Base-by-base conservation (phyloP, 2,888 invertebrate genomes). In the Nezara viridula region DNA sequence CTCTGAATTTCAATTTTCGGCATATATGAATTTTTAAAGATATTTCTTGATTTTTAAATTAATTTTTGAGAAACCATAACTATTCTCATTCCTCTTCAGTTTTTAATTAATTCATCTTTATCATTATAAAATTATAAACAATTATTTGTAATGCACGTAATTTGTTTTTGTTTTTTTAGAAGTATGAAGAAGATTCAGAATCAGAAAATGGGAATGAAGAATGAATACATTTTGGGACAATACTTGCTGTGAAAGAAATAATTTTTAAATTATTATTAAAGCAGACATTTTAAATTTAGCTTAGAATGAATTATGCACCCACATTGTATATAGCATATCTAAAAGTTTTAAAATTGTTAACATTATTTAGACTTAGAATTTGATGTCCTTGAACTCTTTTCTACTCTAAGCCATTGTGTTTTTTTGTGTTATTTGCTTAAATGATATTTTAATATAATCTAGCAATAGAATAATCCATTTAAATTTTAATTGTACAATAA, bases 151-250 rank as follows among this genome's bases (percentile, higher is more conserved):
- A 27, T 50, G n/a, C n/a, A n/a, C n/a, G n/a, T n/a, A n/a, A n/a
- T n/a, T n/a, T n/a, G 10, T 44, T 44, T 44, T 50, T 40, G 32
- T 27, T 86, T 19, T 86, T 86, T 32, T 37, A 50, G 55, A 52
- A 49, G 50, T 81, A 44, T 81, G 81, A 81, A 47, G 24, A 40
- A 81, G 44, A 81, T 47, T 44, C 77, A 5, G 77, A 77, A 77
- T 77, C 12, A n/a, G 81, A 81, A 44, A 81, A 21, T 40, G 77
- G 21, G 40, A 37, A 77, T 44, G 81, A 81, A 81, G 44, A 81
- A 44, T 81, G 19, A 81, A 60, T 60, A 1, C n/a, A 81, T 44
- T 73, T 32, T 0, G 6, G 37, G 32, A 66, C 66, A 66, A 37
- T 37, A 37, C 19, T 37, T 27, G 14, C 4, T 14, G 10, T 27